A percentile compares a stretch with the other conserved stretches of the same genome.
Conservation (phyloP, 2,797 vertebrate species). For the Alexandromys oeconomus region DNA sequence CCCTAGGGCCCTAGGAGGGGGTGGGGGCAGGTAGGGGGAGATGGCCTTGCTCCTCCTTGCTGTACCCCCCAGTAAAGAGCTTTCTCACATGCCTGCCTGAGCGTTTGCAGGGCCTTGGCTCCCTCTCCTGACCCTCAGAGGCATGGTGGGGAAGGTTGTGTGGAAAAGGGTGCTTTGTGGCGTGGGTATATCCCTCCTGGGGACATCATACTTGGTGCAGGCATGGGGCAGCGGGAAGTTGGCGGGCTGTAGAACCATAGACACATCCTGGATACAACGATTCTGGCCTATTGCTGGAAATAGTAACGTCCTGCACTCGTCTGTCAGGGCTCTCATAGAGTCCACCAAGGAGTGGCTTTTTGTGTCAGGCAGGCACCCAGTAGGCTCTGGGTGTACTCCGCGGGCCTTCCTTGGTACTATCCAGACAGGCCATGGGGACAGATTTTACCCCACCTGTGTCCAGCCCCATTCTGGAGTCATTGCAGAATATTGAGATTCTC, state of each 20-base stretch:
- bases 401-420: background rate
- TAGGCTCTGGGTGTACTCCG: background rate
- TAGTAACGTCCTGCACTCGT: background rate
- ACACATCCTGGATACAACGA: background rate
- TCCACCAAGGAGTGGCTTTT: background rate
- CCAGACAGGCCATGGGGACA: conserved; percentile 17
- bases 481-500: conserved; percentile 41
- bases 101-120: conserved; percentile 79
- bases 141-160: conserved; percentile 25
- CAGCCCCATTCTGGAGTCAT: conserved; percentile 6
- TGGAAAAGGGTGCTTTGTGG: background rate
- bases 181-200: background rate
- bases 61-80: conserved; percentile 85
- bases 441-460: background rate
- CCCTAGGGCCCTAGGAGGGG: conserved; percentile 77
- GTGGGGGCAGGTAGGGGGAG: conserved; percentile 83
- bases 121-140: conserved; percentile 54
- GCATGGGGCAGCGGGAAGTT: background rate
- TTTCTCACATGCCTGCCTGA: conserved; percentile 84
- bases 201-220: background rate
- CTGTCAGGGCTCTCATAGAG: background rate
- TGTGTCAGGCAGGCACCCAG: background rate
- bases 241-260: background rate
- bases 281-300: conserved; percentile 14
- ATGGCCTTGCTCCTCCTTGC: conserved; percentile 83